Conservation (phyloP, 64 coral and sea anemone species). For the Stichodactyla mertensii region DNA sequence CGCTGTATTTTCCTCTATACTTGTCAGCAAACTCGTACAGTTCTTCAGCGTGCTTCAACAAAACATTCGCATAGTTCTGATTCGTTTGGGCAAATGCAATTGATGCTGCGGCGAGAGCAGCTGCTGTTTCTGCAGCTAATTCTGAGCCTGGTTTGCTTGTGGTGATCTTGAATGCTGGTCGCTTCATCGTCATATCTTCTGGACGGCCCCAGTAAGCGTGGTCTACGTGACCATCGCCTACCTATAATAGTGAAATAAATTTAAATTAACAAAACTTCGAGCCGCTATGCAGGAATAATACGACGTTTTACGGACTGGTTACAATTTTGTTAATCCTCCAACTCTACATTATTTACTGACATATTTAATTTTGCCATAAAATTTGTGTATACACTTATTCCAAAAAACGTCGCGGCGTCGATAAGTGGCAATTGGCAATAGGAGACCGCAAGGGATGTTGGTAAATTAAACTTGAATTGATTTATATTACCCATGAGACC, state of each 20-base stretch:
- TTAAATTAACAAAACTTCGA: too few relatives aligned
- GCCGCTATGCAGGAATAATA: too few relatives aligned
- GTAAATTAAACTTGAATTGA: too few relatives aligned
- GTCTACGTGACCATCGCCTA: constrained; percentile 68
- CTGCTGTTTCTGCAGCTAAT: constrained; percentile 85
- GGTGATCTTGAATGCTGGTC: constrained; percentile 82
- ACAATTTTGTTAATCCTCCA: too few relatives aligned
- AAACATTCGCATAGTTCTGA: constrained; percentile 27
- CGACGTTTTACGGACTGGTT: too few relatives aligned
- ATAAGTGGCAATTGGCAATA: too few relatives aligned
- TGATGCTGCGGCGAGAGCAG: constrained; percentile 62
- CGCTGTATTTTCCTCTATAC: constrained; percentile 69
- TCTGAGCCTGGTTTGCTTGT: constrained; percentile 68
- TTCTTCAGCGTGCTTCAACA: constrained; percentile 57
- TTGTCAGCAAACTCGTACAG: constrained; percentile 87
- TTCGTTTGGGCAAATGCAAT: constrained; percentile 51
- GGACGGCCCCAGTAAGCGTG: constrained; percentile 80
- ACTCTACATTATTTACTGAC: too few relatives aligned
- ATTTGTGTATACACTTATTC: too few relatives aligned
- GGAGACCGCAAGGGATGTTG: too few relatives aligned
- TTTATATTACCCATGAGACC: too few relatives aligned
- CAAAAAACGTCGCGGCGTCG: too few relatives aligned
- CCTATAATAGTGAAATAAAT: constrained; percentile 12
- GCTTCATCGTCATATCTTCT: constrained; percentile 74
- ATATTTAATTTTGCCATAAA: too few relatives aligned